Conservation (phyloP, 2,797 vertebrate genomes). For the Alca torda region DNA sequence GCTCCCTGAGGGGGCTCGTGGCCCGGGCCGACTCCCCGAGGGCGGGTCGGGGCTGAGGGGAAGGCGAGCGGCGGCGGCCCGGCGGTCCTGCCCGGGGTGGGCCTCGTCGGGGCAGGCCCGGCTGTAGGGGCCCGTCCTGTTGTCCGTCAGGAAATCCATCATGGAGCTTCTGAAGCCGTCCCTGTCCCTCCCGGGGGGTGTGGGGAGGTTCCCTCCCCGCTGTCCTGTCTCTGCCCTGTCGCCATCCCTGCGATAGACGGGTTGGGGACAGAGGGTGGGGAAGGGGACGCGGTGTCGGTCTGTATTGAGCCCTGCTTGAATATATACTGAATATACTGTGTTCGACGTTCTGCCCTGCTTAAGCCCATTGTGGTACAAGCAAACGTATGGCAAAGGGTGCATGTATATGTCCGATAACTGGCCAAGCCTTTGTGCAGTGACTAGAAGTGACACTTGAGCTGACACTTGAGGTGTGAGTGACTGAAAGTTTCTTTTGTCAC, state of each 20-base stretch:
- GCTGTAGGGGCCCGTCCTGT: too few species aligned
- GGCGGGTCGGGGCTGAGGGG: background rate
- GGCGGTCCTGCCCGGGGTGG: background rate
- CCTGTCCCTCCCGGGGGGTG: too few species aligned
- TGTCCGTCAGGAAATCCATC: background rate
- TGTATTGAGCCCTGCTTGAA: too few species aligned
- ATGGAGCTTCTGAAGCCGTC: background rate
- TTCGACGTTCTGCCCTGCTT: background rate
- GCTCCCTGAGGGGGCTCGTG: background rate
- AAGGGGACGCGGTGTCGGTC: too few species aligned
- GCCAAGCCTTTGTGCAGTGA: fast-evolving
- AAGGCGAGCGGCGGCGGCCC: background rate
- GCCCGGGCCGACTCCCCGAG: background rate
- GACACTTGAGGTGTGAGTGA: background rate
- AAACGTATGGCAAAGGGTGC: fast-evolving
- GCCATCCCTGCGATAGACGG: background rate
- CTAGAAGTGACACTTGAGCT: background rate
- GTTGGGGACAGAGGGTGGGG: background rate
- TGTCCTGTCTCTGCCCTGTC: background rate
- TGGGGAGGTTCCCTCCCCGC: background rate
- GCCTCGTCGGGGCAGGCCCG: background rate
- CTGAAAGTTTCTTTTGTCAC: background rate
- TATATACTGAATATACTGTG: fast-evolving
- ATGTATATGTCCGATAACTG: fast-evolving
- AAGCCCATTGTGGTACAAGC: fast-evolving